Evolutionary conservation across 2,888 invertebrate genomes (phyloP), one percentile per base, ranked within the genome.

Genomic region (Nymphalis urticae): DNA sequence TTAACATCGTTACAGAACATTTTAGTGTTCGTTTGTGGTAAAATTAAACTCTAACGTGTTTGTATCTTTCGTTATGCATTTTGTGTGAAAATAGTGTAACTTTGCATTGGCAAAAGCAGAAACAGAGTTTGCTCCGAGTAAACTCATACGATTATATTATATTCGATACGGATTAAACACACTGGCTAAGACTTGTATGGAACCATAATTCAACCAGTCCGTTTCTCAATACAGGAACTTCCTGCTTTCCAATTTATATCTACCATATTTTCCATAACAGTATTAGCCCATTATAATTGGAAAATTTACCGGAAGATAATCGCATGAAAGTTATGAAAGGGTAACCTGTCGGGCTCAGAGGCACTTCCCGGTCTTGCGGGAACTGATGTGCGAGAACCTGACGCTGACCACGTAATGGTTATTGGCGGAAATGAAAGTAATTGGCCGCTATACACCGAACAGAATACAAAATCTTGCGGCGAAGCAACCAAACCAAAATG

Each of bases 391-490:
- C 71, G 69, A 69, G 73, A 71, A 68, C 74, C 65, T 50, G 62
- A 19, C 59, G 53, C 60, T 36, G 54, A 68, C 48, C 65, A 54
- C 68, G 72, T 70, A 71, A 72, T 69, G 66, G 66, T 66, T 72
- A 59, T 36, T 48, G 71, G 67, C 68, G 72, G 68, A 70, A 69
- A 68, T 72, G 74, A 71, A 71, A 64, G 73, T 76, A 73, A 73
- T 75, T 58, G 8, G 42, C 36, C 73, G 71, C 61, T n/a, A 61
- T 66, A 66, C 64, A 64, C 71, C 77, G 74, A 64, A 54, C 27
- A 8, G 64, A 16, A 75, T 65, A 65, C 56, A 47, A 21, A 32
- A 56, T 32, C 62, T 65, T 59, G 64, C 53, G 56, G 62, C 36
- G 58, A 36, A 32, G n/a, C 36, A n/a, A 58, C 36, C 58, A n/a